phyloP scores from a whole-genome alignment of 2,888 invertebrate species.

The Trachelus stipa region DNA sequence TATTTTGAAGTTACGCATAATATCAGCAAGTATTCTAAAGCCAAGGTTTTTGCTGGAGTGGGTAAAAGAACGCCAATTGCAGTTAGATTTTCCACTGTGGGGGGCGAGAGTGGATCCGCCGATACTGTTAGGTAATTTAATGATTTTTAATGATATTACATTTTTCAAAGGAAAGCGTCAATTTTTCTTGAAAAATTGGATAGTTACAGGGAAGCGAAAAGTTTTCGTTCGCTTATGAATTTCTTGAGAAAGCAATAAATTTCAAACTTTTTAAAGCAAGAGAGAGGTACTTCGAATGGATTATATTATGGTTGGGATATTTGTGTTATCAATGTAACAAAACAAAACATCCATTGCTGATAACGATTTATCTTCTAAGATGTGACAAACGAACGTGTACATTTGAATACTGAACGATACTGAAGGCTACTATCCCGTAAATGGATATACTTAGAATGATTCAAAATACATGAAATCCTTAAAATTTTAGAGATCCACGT shows the following conservation, averaged over 20 bases:
- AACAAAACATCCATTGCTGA: not conserved
- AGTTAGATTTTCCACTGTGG: slow-evolving; percentile 86
- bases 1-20: slow-evolving; percentile 91
- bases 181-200: not conserved
- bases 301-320: not conserved
- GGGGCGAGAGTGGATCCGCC: slow-evolving; percentile 91
- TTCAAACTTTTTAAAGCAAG: not conserved
- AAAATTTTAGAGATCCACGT: slow-evolving; percentile 79
- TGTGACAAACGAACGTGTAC: not conserved
- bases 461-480: not conserved
- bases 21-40: slow-evolving; percentile 82
- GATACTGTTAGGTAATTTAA: slow-evolving; percentile 76
- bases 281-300: not conserved
- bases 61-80: slow-evolving; percentile 86
- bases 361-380: slow-evolving; percentile 3
- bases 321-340: not conserved
- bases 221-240: not conserved
- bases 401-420: not conserved
- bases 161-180: not conserved
- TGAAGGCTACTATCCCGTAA: not conserved
- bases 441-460: not conserved
- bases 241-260: not conserved
- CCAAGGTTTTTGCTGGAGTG: slow-evolving; percentile 80
- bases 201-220: not conserved
- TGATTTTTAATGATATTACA: not conserved